Evolutionary conservation across 2,113 vertebrate genomes (phyloP).

Genomic region (Mirza zaza): DNA sequence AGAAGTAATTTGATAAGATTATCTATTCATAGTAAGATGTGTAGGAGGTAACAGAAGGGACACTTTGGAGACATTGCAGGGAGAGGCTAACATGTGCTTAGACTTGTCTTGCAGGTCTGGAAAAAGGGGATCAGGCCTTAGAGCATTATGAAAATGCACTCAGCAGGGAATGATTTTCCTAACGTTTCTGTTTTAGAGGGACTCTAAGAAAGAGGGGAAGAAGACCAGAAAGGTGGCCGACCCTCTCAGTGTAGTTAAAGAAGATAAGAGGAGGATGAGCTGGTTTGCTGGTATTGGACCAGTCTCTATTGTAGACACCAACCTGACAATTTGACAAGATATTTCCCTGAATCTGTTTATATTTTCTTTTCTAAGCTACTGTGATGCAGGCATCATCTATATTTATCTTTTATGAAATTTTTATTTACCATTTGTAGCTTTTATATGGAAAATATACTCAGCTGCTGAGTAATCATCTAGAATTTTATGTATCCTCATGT

Average conservation of each 20-base stretch:
- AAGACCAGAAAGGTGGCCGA: not conserved
- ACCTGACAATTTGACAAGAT: too few relatives aligned
- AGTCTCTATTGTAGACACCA: not conserved
- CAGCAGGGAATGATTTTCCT: not conserved
- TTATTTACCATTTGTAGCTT: not conserved
- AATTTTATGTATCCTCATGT: not conserved
- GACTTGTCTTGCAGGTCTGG: not conserved
- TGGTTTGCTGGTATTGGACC: not conserved
- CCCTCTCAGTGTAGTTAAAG: too few relatives aligned
- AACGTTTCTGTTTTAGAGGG: not conserved
- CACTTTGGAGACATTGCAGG: not conserved
- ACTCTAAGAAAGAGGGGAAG: not conserved
- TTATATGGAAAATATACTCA: not conserved
- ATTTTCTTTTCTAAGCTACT: not conserved
- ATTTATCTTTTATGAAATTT: not conserved
- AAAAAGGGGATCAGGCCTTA: not conserved
- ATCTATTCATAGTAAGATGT: not conserved
- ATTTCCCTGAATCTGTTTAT: not conserved
- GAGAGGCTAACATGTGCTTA: not conserved
- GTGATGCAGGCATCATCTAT: fast-evolving
- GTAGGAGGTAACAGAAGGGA: not conserved
- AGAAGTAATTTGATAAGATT: not conserved
- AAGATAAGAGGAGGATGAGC: fast-evolving
- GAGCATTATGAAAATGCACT: too few relatives aligned
- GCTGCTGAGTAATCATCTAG: not conserved